Percentiles rank a stretch among this genome's conserved stretches.
Evolutionary conservation across 2,888 invertebrate genomes (phyloP).

Genomic region (Linnaemya tessellans): DNA sequence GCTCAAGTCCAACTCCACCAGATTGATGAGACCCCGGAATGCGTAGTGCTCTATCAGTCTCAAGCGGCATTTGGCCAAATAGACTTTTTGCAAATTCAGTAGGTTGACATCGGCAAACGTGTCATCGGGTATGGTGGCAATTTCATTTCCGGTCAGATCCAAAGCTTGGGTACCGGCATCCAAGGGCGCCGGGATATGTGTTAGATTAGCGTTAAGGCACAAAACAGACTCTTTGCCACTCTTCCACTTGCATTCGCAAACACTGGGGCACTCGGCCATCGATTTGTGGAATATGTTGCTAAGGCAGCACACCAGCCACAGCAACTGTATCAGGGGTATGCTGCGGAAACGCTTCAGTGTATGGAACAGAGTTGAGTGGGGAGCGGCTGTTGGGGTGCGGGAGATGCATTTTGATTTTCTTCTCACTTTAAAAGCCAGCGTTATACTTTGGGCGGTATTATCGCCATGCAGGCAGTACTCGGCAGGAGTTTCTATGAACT

Average conservation of each 20-base stretch:
- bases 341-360: conserved; percentile 62
- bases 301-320: conserved; percentile 80
- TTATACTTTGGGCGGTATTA: conserved; percentile 78
- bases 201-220: conserved; percentile 90
- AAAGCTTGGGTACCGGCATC: conserved; percentile 92
- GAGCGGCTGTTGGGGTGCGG: conserved; percentile 10
- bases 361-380: conserved; percentile 59
- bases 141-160: conserved; percentile 90
- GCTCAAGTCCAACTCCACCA: conserved; percentile 92
- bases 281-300: conserved; percentile 76
- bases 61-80: conserved; percentile 88
- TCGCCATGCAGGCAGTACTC: conserved; percentile 70
- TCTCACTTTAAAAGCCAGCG: conserved; percentile 78
- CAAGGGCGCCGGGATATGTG: conserved; percentile 88
- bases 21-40: conserved; percentile 90
- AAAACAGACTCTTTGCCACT: conserved; percentile 93
- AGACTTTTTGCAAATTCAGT: conserved; percentile 91
- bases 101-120: conserved; percentile 90
- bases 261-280: conserved; percentile 87
- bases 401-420: conserved; percentile 75
- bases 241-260: conserved; percentile 95
- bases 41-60: conserved; percentile 88
- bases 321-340: conserved; percentile 77
- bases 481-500: conserved; percentile 44
- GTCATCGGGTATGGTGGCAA: conserved; percentile 87